Evolutionary conservation across 2,888 invertebrate genomes (phyloP), one percentile per base, ranked within the genome.

Genomic region (Xanthorhoe spadicearia): DNA sequence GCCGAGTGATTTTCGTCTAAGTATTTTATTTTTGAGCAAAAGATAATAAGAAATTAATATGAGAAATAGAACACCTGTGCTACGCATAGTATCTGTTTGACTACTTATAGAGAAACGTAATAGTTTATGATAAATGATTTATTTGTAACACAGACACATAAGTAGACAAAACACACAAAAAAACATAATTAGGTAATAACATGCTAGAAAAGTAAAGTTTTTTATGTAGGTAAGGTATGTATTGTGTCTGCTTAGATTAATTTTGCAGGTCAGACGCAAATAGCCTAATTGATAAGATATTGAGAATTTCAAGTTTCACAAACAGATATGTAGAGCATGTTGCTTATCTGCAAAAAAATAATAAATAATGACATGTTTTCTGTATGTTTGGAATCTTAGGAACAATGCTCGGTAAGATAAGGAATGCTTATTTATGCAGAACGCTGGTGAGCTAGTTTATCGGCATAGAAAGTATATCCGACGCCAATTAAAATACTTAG

Each of bases 281-380:
- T 35, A 61, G 48, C 13, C 35, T 17, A 23, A 54, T 7, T 32
- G 62, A 56, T 62, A 59, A 55, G 53, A 64, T 54, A 57, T 32
- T 49, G 35, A 49, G n/a, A 61, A 50, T 50, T 58, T 50, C n/a
- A 50, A 35, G 18, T 38, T 19, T 35, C 50, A 38, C 50, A 13
- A 58, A 38, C 51, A 43, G 35, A 28, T 32, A 23, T 46, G 38
- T 62, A 49, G 52, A 59, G 23, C 54, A 46, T n/a, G 32, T 62
- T 57, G 18, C 60, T 58, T 51, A 60, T 56, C 56, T 9, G 23
- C 10, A 18, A 15, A 17, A 49, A 23, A 52, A 53, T 61, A 51
- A 61, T 61, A 62, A 61, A 60, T 56, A 60, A 50, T 54, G 46
- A 38, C 61, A 54, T 62, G 58, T 59, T 59, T 62, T 59, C 43